Evolutionary conservation across 1,140 invertebrate species (phyloP).

Genomic region (Lutraria rhynchaena): DNA sequence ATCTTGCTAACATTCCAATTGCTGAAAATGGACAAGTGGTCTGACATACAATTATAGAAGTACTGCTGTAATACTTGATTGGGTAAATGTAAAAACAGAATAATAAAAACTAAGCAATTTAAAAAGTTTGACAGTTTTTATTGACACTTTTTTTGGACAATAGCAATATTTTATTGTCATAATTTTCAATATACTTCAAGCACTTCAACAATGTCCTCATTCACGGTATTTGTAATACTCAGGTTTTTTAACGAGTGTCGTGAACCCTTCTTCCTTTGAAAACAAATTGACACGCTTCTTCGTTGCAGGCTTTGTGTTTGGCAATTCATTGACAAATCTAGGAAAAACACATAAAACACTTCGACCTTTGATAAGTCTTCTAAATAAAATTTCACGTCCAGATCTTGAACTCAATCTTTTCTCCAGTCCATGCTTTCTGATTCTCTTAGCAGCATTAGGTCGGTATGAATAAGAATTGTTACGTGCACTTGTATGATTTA

Average conservation of each 20-base stretch:
- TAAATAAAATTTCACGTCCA: slow-evolving; percentile 40
- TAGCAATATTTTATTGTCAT: too few relatives aligned
- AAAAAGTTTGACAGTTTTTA: too few relatives aligned
- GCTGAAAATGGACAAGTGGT: too few relatives aligned
- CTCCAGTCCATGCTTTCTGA: slow-evolving; percentile 55
- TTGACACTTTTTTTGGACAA: too few relatives aligned
- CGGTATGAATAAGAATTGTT: background rate
- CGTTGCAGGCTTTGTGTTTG: background rate
- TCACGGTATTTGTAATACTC: too few relatives aligned
- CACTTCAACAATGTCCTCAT: too few relatives aligned
- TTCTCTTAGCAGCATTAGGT: slow-evolving; percentile 48
- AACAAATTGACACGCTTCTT: slow-evolving; percentile 34
- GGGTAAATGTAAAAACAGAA: too few relatives aligned
- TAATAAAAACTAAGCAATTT: too few relatives aligned
- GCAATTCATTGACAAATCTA: slow-evolving; percentile 46
- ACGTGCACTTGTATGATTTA: background rate
- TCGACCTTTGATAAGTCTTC: slow-evolving; percentile 41
- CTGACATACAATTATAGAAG: too few relatives aligned
- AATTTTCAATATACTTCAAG: too few relatives aligned
- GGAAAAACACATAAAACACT: slow-evolving; percentile 26
- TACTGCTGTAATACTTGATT: too few relatives aligned
- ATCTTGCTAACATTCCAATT: too few relatives aligned
- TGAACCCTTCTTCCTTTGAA: slow-evolving; percentile 35
- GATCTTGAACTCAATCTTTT: slow-evolving; percentile 38
- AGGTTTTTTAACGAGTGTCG: slow-evolving; percentile 13